Percentiles rank a stretch among this genome's conserved stretches.
Conservation (phyloP, 2,888 invertebrate species). For the Xylota segnis region DNA sequence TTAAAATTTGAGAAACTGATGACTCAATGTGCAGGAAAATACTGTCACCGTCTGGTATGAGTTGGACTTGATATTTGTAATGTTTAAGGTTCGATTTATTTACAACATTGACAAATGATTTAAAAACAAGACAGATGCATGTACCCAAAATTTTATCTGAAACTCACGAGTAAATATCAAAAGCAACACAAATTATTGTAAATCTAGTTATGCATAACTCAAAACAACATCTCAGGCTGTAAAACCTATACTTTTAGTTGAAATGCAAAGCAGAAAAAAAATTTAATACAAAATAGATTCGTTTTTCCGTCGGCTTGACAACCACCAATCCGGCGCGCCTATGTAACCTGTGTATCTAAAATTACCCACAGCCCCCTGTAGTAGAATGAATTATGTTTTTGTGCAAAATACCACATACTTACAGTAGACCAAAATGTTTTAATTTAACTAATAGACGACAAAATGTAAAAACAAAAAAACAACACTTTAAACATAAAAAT, state of each 20-base stretch:
- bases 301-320: conserved; percentile 1
- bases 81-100: no score
- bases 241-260: conserved; percentile 68
- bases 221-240: conserved; percentile 64
- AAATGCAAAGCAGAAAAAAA: conserved; percentile 47
- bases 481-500: conserved; percentile 30
- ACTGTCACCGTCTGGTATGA: no score
- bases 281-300: conserved; percentile 48
- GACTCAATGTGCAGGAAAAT: no score
- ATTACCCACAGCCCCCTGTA: conserved; percentile 56
- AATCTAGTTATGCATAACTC: conserved; percentile 14
- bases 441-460: conserved; percentile 50
- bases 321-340: conserved; percentile 8
- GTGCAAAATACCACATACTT: conserved; percentile 69
- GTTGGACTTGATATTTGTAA: no score
- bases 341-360: conserved; percentile 60
- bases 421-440: conserved; percentile 73
- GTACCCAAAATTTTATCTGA: not conserved
- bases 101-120: no score
- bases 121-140: not conserved
- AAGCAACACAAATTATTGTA: not conserved
- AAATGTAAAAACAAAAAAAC: conserved; percentile 40
- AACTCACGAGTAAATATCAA: not conserved
- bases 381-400: conserved; percentile 53
- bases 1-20: no score